Conservation (phyloP, 1,140 invertebrate species). For the Rhagoletis pomonella region DNA sequence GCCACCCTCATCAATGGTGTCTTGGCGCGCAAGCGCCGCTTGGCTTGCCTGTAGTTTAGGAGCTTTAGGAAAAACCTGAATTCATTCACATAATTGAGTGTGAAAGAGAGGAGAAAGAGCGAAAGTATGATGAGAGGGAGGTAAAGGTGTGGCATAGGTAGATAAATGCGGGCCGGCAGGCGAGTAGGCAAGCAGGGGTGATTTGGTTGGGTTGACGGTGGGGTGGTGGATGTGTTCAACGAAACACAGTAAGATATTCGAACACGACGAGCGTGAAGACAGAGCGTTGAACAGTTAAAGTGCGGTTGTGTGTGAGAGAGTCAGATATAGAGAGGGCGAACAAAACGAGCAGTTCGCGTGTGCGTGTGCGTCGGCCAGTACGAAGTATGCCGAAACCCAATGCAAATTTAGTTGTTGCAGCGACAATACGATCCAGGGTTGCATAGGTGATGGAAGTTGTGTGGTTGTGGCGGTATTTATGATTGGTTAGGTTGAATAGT, state of each 20-base stretch:
- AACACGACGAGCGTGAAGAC: neutral
- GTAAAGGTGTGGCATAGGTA: neutral
- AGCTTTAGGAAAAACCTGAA: conserved; percentile 83
- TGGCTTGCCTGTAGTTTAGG: conserved; percentile 81
- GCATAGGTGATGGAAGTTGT: neutral
- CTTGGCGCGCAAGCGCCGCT: conserved; percentile 79
- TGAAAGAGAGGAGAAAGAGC: conserved; percentile 14
- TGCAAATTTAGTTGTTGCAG: neutral
- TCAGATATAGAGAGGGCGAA: neutral
- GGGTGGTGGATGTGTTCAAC: neutral
- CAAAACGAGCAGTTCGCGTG: neutral
- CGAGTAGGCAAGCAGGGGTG: neutral
- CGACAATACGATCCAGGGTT: neutral
- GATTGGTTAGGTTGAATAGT: conserved; percentile 2
- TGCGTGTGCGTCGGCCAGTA: conserved; percentile 16
- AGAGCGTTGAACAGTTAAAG: neutral
- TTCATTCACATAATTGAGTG: conserved; percentile 57
- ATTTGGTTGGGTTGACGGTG: neutral
- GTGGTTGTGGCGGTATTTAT: neutral
- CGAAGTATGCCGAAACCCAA: conserved; percentile 3
- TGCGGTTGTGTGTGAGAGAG: conserved; percentile 5
- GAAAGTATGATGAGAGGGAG: conserved; percentile 33
- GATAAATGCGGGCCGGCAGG: neutral
- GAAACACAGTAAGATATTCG: neutral
- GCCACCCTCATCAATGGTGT: conserved; percentile 89